Evolutionary conservation across 23 tunicate genomes (phyloP).

Genomic region (Trididemnum clinides): DNA sequence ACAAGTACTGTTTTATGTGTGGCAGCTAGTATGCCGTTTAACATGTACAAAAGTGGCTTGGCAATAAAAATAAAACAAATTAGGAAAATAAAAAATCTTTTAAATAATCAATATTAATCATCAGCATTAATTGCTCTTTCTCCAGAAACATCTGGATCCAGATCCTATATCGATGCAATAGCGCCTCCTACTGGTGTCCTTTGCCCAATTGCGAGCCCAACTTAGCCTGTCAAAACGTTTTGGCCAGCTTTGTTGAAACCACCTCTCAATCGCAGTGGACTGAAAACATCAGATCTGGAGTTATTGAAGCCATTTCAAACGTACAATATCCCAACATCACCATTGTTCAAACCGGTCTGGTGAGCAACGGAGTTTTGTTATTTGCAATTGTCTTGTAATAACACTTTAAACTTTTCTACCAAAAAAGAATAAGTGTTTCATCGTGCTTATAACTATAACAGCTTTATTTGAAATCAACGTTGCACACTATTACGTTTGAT

Average conservation of each 20-base stretch:
- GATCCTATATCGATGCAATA: slow-evolving; percentile 24
- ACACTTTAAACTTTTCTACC: no score
- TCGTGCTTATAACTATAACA: not conserved
- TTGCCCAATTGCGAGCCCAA: slow-evolving; percentile 22
- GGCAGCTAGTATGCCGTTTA: no score
- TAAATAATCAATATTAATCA: no score
- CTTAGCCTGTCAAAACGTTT: slow-evolving; percentile 12
- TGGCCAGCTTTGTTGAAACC: not conserved
- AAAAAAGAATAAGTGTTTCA: no score
- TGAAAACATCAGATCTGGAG: not conserved
- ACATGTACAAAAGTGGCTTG: no score
- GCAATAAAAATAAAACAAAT: no score
- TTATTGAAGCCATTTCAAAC: slow-evolving; percentile 11
- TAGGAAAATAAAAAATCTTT: no score
- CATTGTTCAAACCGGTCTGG: slow-evolving; percentile 4
- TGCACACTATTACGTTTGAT: no score
- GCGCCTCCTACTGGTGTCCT: slow-evolving; percentile 33
- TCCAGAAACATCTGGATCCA: slow-evolving; percentile 44
- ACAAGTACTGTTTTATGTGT: no score
- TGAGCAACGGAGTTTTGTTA: not conserved
- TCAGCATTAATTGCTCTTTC: no score
- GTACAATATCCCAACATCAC: not conserved
- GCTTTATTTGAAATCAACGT: not conserved
- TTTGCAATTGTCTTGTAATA: not conserved
- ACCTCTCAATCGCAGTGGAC: not conserved